Evolutionary conservation across 2,113 vertebrate genomes (phyloP).

Genomic region (Herpetotheres cachinnans): DNA sequence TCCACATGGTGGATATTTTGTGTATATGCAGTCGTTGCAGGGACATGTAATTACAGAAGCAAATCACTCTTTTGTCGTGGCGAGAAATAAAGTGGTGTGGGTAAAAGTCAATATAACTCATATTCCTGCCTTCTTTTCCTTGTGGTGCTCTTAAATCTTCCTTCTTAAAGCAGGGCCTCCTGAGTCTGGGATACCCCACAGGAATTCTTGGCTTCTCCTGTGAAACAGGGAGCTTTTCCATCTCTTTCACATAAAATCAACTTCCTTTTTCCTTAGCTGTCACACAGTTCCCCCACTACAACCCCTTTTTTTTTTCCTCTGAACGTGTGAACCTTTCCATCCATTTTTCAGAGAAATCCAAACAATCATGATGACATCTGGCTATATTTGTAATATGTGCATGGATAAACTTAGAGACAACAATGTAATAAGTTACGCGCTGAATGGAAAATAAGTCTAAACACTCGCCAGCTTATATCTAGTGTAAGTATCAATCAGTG

Average conservation of each 20-base stretch:
- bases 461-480: neutral
- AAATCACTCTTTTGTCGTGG: neutral
- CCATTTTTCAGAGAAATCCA: neutral
- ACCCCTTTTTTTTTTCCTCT: neutral
- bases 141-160: neutral
- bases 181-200: neutral
- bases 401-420: neutral
- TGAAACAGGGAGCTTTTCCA: neutral
- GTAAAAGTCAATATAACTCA: neutral
- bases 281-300: fast-evolving
- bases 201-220: neutral
- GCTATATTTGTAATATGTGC: neutral
- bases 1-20: neutral
- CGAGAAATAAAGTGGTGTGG: neutral
- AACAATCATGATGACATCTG: neutral
- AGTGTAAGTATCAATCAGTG: neutral
- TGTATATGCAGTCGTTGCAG: neutral
- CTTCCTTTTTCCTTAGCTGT: neutral
- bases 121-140: neutral
- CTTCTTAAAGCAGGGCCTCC: neutral
- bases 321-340: neutral
- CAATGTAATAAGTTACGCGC: neutral
- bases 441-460: conserved; percentile 25
- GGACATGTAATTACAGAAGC: neutral
- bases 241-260: neutral